Percentiles rank a stretch among this genome's conserved stretches.
Conservation (phyloP, 1,140 invertebrate genomes). For the Acromyrmex charruanus region DNA sequence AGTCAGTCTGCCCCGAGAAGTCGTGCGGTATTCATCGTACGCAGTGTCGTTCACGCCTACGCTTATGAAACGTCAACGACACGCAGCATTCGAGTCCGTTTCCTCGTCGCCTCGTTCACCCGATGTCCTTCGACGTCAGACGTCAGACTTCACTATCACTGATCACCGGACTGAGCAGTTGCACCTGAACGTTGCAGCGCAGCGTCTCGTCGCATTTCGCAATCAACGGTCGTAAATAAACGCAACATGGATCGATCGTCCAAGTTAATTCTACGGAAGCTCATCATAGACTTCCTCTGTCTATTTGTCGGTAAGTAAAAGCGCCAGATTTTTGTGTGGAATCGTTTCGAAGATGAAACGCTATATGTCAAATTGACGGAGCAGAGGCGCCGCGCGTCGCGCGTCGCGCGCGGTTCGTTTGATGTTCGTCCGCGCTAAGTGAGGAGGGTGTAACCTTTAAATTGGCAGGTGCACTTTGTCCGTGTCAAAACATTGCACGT, state of each 20-base stretch:
- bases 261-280: conserved; percentile 75
- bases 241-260: conserved; percentile 79
- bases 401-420: conserved; percentile 62
- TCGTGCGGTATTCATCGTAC: not conserved
- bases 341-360: not conserved
- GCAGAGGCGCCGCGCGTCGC: conserved; percentile 31
- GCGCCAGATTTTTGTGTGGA: not conserved
- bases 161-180: too few species aligned
- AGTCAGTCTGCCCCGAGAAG: not conserved
- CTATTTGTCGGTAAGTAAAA: conserved; percentile 75
- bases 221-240: not conserved
- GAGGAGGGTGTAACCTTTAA: conserved; percentile 53
- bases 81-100: not conserved
- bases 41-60: not conserved
- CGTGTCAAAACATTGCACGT: not conserved
- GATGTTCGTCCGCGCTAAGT: conserved; percentile 28
- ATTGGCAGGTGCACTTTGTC: conserved; percentile 66
- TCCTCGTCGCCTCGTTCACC: not conserved
- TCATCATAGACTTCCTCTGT: conserved; percentile 79
- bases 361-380: conserved; percentile 66
- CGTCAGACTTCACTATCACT: too few species aligned
- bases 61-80: conserved; percentile 11
- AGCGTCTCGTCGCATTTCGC: not conserved
- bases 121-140: not conserved
- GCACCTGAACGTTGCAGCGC: not conserved